A percentile compares a stretch with the other conserved stretches of the same genome.
phyloP scores from a whole-genome alignment of 35 echinoderm and acorn worm species.

The Anneissia japonica region DNA sequence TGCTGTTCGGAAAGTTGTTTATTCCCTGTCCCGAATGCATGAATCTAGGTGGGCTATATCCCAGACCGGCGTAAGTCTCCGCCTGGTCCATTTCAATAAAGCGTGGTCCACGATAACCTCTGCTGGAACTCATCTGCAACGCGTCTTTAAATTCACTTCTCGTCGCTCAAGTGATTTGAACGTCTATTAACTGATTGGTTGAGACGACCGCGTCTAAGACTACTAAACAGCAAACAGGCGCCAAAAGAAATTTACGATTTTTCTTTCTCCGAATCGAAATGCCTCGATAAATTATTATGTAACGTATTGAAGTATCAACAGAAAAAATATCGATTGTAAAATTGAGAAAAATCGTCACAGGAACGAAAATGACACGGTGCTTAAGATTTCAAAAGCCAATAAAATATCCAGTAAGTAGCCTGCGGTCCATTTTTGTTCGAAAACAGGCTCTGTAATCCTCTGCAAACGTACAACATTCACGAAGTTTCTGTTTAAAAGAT shows the following conservation, averaged over 20 bases:
- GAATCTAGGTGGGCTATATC: background rate
- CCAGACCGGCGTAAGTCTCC: background rate
- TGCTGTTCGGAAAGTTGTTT: background rate
- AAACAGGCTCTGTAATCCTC: background rate
- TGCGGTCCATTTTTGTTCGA: background rate
- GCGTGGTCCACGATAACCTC: background rate
- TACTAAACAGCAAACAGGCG: background rate
- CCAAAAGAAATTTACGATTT: background rate
- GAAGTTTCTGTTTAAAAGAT: background rate
- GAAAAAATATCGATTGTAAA: background rate
- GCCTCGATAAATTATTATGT: background rate
- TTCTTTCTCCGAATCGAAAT: background rate
- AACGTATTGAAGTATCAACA: background rate
- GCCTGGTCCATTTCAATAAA: conserved; percentile 1
- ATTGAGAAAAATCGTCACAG: background rate
- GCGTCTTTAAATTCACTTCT: background rate
- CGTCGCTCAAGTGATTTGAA: background rate
- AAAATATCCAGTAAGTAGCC: background rate
- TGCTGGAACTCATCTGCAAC: background rate
- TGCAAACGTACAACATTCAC: background rate
- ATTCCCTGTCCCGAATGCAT: background rate
- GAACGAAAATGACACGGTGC: background rate
- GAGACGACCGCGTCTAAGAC: background rate
- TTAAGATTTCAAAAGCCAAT: background rate
- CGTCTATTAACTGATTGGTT: background rate